Conservation (phyloP, 2,797 vertebrate genomes). For the Hemitrygon akajei region DNA sequence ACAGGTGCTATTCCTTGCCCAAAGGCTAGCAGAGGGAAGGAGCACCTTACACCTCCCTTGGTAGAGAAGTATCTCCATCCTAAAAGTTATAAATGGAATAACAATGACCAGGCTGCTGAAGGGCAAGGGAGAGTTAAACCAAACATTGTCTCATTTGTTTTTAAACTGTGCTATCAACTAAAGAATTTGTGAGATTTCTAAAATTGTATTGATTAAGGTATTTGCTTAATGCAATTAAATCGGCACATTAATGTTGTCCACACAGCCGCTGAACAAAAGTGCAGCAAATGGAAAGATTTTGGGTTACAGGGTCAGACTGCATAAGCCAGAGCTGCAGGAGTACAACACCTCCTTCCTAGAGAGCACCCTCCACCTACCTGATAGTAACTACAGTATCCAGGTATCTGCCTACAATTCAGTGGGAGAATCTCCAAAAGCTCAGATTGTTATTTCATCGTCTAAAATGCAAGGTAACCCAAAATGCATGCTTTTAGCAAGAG, state of each 20-base stretch:
- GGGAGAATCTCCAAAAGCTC: slow-evolving; percentile 51
- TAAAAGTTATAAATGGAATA: not conserved
- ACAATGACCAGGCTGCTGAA: not conserved
- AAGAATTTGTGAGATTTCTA: not conserved
- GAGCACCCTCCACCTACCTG: slow-evolving; percentile 50
- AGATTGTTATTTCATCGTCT: slow-evolving; percentile 39
- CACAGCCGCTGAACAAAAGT: slow-evolving; percentile 51
- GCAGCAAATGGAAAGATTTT: slow-evolving; percentile 53
- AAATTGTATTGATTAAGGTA: not conserved
- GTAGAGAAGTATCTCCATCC: too few relatives aligned
- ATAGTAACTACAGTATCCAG: slow-evolving; percentile 45
- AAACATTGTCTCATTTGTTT: not conserved
- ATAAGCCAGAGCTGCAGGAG: not conserved
- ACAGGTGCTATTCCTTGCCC: too few relatives aligned
- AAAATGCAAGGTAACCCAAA: slow-evolving; percentile 20
- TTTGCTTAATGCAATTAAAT: not conserved
- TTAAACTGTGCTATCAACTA: not conserved
- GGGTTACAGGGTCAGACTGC: slow-evolving; percentile 48
- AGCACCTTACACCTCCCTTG: too few relatives aligned
- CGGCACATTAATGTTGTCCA: not conserved
- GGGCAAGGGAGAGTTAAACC: not conserved
- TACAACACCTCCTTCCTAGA: slow-evolving; percentile 39
- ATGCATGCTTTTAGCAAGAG: not conserved
- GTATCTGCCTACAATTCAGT: slow-evolving; percentile 52
- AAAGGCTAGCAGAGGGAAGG: too few relatives aligned